Evolutionary conservation across 1,140 invertebrate species (phyloP).

Genomic region (Bombus vancouverensis): DNA sequence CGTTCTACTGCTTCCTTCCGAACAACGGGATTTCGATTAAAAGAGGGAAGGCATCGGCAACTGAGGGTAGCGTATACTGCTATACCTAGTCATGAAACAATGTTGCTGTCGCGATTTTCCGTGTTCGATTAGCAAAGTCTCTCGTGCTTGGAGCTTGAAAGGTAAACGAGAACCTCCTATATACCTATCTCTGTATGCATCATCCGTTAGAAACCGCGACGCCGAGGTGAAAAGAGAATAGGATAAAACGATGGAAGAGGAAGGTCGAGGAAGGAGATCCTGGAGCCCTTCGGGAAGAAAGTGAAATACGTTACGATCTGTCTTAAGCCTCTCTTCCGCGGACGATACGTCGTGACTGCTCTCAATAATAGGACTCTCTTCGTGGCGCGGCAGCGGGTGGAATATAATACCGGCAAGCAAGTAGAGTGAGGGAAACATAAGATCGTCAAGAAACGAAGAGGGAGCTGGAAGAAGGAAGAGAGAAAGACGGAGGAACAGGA

Average conservation of each 20-base stretch:
- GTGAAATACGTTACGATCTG: constrained; percentile 78
- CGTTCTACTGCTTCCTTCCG: not conserved
- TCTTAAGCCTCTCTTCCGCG: constrained; percentile 72
- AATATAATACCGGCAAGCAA: constrained; percentile 71
- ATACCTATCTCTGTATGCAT: constrained; percentile 49
- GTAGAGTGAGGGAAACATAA: constrained; percentile 43
- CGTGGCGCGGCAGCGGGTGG: constrained; percentile 67
- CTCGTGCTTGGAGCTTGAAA: constrained; percentile 38
- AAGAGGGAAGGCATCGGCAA: not conserved
- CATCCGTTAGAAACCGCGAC: constrained; percentile 31
- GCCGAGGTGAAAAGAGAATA: constrained; percentile 11
- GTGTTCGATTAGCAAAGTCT: constrained; percentile 74
- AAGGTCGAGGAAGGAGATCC: constrained; percentile 39
- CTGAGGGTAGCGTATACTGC: not conserved
- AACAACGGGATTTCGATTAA: constrained; percentile 6
- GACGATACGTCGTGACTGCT: constrained; percentile 78
- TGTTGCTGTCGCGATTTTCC: constrained; percentile 75
- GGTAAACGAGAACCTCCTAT: constrained; percentile 25
- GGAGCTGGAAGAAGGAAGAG: not conserved
- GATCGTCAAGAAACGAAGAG: constrained; percentile 2
- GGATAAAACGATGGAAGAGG: not conserved
- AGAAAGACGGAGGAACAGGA: constrained; percentile 38
- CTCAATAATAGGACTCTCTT: constrained; percentile 79
- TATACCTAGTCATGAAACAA: not conserved
- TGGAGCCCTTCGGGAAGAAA: constrained; percentile 76